A percentile compares a stretch with the other conserved stretches of the same genome.
These are phyloP conservation scores for Acleris laterana DNA, from an alignment of 2,888 invertebrate species.

Conservation along the genomic window DNA sequence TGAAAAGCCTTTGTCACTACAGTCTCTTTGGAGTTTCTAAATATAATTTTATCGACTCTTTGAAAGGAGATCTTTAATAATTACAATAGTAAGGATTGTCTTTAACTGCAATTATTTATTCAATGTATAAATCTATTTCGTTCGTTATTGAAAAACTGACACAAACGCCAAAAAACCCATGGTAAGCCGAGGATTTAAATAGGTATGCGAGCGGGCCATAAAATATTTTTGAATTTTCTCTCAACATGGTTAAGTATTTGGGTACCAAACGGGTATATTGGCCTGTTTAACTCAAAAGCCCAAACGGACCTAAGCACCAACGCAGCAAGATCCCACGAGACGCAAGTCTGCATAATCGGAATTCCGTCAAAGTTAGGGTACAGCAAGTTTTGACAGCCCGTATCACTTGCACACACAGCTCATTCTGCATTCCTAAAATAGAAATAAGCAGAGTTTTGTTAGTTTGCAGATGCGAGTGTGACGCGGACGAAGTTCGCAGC, in stretches of 20 bases:
- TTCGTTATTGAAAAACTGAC: no score
- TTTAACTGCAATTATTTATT: no score
- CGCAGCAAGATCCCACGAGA: conserved; percentile 40
- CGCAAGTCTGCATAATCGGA: conserved; percentile 57
- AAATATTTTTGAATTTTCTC: no score
- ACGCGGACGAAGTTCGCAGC: conserved; percentile 27
- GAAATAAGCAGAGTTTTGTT: conserved; percentile 61
- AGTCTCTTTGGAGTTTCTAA: no score
- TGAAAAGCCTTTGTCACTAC: no score
- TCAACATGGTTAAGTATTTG: no score
- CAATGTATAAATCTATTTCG: no score
- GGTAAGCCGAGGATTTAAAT: conserved; percentile 83
- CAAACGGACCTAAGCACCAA: conserved; percentile 15
- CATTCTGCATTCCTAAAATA: conserved; percentile 69
- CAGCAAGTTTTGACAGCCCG: conserved; percentile 57
- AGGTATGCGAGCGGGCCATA: conserved; percentile 62
- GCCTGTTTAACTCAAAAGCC: background rate
- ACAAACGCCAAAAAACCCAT: conserved; percentile 74
- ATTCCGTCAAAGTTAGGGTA: conserved; percentile 50
- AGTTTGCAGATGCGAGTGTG: conserved; percentile 34
- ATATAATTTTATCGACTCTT: no score
- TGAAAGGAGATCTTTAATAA: no score
- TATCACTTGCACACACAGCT: conserved; percentile 64
- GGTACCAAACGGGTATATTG: background rate
- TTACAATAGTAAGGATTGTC: no score